Base-by-base conservation (phyloP, 2,888 invertebrate genomes). In the Lasius platythorax region DNA sequence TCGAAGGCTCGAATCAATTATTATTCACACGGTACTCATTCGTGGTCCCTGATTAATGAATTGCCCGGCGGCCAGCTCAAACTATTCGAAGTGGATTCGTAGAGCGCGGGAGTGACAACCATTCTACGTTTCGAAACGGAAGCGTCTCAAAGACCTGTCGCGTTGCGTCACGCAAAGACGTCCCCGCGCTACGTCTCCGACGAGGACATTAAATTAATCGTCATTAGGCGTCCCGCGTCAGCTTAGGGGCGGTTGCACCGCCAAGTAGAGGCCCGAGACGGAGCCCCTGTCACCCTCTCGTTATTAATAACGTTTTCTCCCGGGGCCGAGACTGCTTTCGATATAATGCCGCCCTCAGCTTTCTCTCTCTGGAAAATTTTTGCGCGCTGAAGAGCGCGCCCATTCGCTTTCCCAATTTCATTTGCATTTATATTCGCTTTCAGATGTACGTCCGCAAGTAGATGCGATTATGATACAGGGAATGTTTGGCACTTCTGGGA, bases 121-220 rank as follows among this genome's bases (percentile, higher is more conserved):
- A n/a, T 70, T 12, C 58, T 53, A 53, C 3, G 43, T 50, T 72
- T 12, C 40, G 61, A 28, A 79, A 75, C 72, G 83, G 73, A 82
- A 81, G 72, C 61, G 33, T 86, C 75, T 74, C 66, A 64, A 73
- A 72, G 67, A 87, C 86, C 87, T 82, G 85, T 85, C 88, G 79
- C 61, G 79, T 64, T 50, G 64, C 73, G 46, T 28, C 61, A 46
- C 58, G 40, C 50, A 15, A 40, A 82, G 83, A 85, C 74, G 74
- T 73, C 33, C 66, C 68, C 79, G 43, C n/a, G 53, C 66, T 58
- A 15, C 58, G 82, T 84, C 85, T 70, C 73, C 68, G 68, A 82
- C 85, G 78, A 88, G 89, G 91, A 91, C 88, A 85, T 90, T 88
- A 89, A 91, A 91, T 91, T 91, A 91, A 91, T 91, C 89, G 90